Base-by-base conservation (phyloP, 2,113 vertebrate species). In the Solea solea region DNA sequence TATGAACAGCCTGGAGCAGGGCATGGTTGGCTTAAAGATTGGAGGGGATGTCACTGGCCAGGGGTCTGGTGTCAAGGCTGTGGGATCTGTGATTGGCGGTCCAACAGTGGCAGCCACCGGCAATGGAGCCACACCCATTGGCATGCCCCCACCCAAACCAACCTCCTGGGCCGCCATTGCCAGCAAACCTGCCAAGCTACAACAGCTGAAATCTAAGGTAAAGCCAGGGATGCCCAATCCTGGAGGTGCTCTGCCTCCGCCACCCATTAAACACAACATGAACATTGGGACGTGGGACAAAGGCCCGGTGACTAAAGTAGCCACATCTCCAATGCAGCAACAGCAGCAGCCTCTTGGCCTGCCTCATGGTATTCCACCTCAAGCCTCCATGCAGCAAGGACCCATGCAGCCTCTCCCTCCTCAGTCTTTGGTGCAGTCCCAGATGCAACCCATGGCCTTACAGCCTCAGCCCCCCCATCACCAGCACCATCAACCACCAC, bases 231-330 rank as follows among this genome's bases (percentile, higher is more conserved):
- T 96, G 78, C 85, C 92, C 64, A 88, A 93, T 0, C 95, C 94
- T 28, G 95, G 93, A 5, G 90, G 89, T 3, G 92, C 94, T 0
- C 91, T 97, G 53, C 97, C 95, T 13, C 97, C 96, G 0, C 96
- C 96, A 0, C 96, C 97, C 39, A 97, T 98, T 85, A 98, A 98
- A 90, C 97, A 98, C 91, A 96, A 98, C 78, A 96, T 98, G 96
- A 97, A 98, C 94, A 97, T 98, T 63, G 96, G 97, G 82, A 98
- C 97, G 66, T 98, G 97, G 97, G 97, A 98, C 61, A 97, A 98
- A 76, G 96, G 96, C 71, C 95, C 96, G 8, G 90, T 94, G 86
- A 91, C 93, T 51, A 97, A 96, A 91, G 88, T 90, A 81, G 85
- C 90, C 75, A 72, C 86, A 63, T 81, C 84, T 28, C 85, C 86